These are phyloP conservation scores for Oxyscelio sp. DNA, from an alignment of 2,888 invertebrate species.

Conservation along the genomic window DNA sequence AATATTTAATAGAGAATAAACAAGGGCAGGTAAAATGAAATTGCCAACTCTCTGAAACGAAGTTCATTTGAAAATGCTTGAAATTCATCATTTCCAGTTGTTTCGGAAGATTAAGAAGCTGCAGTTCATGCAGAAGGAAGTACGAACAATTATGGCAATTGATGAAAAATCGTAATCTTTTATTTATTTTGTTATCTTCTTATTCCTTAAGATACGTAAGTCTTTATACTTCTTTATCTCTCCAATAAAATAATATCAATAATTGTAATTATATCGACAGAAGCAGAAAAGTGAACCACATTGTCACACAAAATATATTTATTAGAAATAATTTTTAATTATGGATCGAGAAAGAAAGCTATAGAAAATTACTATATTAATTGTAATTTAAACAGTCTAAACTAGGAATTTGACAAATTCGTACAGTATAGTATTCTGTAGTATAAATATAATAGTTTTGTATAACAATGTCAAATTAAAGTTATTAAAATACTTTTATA, in stretches of 20 bases:
- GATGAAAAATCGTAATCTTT: constrained; percentile 38
- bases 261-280: constrained; percentile 35
- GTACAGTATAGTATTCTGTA: no score
- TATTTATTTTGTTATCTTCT: no score
- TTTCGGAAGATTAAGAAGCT: constrained; percentile 41
- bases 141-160: constrained; percentile 60
- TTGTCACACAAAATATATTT: constrained; percentile 16
- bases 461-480: no score
- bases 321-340: no score
- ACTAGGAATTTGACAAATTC: no score
- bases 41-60: not conserved
- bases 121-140: constrained; percentile 56
- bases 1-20: not conserved
- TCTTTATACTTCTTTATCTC: constrained; percentile 73
- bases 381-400: no score
- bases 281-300: constrained; percentile 32
- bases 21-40: not conserved
- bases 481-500: no score
- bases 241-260: constrained; percentile 72
- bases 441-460: no score
- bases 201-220: constrained; percentile 68
- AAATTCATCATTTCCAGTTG: not conserved
- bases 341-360: no score
- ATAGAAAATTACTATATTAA: no score
- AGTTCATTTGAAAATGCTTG: not conserved